Conservation (phyloP, 2,888 invertebrate species). For the Ypsolopha scabrella region DNA sequence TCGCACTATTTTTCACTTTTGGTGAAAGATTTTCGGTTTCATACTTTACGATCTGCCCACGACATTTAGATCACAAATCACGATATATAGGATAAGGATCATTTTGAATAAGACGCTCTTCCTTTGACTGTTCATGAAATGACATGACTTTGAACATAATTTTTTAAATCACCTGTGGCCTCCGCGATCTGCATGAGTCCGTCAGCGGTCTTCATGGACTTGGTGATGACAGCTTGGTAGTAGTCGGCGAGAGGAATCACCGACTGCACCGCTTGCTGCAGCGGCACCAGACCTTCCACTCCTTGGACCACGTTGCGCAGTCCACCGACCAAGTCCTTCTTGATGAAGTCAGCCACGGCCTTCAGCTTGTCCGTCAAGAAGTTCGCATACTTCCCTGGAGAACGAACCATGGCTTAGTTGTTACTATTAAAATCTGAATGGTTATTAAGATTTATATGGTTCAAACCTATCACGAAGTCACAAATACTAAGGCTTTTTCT, state of each 20-base stretch:
- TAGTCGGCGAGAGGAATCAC: conserved; percentile 39
- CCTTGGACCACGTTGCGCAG: conserved; percentile 36
- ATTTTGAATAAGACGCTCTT: too few relatives aligned
- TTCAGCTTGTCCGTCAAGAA: conserved; percentile 38
- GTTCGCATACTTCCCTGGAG: conserved; percentile 44
- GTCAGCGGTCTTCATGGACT: conserved; percentile 37
- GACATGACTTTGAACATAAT: too few relatives aligned
- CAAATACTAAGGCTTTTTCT: too few relatives aligned
- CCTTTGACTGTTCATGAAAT: too few relatives aligned
- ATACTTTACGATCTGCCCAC: too few relatives aligned
- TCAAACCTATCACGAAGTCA: too few relatives aligned
- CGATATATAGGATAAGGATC: too few relatives aligned
- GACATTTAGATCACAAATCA: too few relatives aligned
- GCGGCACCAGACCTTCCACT: conserved; percentile 39
- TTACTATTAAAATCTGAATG: background rate
- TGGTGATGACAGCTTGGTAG: conserved; percentile 44
- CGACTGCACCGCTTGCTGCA: conserved; percentile 16
- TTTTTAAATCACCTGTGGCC: conserved; percentile 55
- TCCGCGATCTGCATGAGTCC: conserved; percentile 70
- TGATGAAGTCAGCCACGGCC: conserved; percentile 45
- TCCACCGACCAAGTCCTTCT: conserved; percentile 50
- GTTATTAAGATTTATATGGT: too few relatives aligned
- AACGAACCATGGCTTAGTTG: background rate
- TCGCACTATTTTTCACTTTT: too few relatives aligned
- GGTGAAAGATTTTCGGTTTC: too few relatives aligned